Percentiles rank a stretch among this genome's conserved stretches.
Conservation (phyloP, 2,797 vertebrate species). For the Platalea minor region DNA sequence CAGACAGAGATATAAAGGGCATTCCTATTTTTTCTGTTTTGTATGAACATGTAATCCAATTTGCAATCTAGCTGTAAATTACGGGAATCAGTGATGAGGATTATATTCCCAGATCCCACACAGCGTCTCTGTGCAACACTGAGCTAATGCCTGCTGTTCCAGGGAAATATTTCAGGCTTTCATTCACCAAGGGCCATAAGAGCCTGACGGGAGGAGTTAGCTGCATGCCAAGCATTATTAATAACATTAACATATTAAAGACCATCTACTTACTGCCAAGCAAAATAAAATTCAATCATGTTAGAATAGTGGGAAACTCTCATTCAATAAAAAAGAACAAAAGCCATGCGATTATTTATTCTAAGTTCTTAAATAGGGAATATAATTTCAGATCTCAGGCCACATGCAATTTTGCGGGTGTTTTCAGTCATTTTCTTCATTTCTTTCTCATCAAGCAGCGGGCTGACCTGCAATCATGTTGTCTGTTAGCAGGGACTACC, state of each 20-base stretch:
- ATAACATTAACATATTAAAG: conserved; percentile 32
- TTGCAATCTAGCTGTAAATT: neutral
- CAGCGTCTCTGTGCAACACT: neutral
- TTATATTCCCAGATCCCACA: neutral
- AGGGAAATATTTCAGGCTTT: neutral
- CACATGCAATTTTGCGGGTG: neutral
- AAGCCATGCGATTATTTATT: neutral
- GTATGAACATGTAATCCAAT: neutral
- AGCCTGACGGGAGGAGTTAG: neutral
- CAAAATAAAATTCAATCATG: conserved; percentile 34
- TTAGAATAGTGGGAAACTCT: neutral
- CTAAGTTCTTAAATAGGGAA: neutral
- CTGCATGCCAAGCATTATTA: conserved; percentile 8
- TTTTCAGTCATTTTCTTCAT: neutral
- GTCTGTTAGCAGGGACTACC: neutral
- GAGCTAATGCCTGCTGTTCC: neutral
- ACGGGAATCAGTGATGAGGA: neutral
- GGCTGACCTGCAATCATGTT: neutral
- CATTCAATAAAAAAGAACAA: neutral
- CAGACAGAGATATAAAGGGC: neutral
- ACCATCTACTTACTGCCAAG: conserved; percentile 8
- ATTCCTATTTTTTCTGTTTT: neutral
- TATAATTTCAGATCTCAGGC: neutral
- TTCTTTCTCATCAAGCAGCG: neutral
- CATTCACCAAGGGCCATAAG: neutral